Percentiles rank a stretch among this genome's conserved stretches.
phyloP scores from a whole-genome alignment of 1,140 invertebrate genomes.

The Aphaenogaster rudis region DNA sequence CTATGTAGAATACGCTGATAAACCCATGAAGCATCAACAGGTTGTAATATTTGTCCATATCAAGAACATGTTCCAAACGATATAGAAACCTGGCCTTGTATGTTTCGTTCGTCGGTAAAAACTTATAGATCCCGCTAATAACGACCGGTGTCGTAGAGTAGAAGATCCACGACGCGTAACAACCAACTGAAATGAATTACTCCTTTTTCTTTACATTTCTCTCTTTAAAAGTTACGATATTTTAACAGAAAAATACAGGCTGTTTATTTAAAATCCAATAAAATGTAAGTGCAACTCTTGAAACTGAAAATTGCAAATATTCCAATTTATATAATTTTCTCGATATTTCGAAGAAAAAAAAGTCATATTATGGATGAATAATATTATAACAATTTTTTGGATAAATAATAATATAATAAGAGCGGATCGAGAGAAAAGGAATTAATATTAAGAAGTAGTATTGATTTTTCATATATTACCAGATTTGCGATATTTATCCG shows the following conservation, averaged over 20 bases:
- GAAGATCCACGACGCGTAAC: not conserved
- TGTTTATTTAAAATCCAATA: not conserved
- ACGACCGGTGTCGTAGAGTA: not conserved
- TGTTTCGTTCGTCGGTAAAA: slow-evolving; percentile 25
- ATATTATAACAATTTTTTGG: not conserved
- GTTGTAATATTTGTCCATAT: not conserved
- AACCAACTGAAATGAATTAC: slow-evolving; percentile 8
- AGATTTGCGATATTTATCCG: not conserved
- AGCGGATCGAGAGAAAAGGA: not conserved
- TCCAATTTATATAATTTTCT: not conserved
- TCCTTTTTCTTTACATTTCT: not conserved
- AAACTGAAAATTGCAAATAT: not conserved
- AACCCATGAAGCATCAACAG: not conserved
- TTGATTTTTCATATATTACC: not conserved
- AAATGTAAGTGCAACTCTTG: not conserved
- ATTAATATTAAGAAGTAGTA: not conserved
- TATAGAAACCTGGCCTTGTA: not conserved
- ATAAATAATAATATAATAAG: not conserved
- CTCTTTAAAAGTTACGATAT: not conserved
- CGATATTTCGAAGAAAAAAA: not conserved
- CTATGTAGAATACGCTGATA: slow-evolving; percentile 1
- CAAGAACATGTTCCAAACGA: not conserved
- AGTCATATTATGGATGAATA: not conserved
- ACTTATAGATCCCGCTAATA: not conserved
- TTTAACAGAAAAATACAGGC: not conserved